Conservation (phyloP, 2,797 vertebrate species). For the Onychomys torridus region DNA sequence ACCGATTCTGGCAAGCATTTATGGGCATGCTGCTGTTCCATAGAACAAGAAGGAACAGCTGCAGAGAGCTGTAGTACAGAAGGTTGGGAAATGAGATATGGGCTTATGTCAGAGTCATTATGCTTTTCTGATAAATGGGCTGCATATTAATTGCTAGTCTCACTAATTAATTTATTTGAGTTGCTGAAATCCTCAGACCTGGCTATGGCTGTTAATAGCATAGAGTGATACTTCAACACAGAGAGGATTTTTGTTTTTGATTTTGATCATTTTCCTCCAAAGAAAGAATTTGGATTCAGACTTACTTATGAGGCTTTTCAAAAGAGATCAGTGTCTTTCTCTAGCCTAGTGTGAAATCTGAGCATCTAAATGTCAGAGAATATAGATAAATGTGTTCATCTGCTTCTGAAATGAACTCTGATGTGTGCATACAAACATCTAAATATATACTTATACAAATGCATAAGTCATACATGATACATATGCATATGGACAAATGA, state of each 20-base stretch:
- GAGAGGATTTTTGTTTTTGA: not conserved
- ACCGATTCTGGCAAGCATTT: not conserved
- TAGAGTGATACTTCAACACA: conserved; percentile 29
- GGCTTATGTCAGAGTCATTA: conserved; percentile 82
- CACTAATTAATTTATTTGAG: conserved; percentile 82
- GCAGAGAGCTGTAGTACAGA: conserved; percentile 70
- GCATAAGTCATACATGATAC: not conserved
- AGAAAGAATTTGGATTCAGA: not conserved
- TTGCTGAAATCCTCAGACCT: conserved; percentile 67
- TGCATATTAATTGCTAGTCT: conserved; percentile 79
- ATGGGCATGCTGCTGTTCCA: not conserved
- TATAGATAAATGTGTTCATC: not conserved
- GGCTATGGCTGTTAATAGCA: conserved; percentile 2
- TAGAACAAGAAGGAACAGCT: conserved; percentile 75
- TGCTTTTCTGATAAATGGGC: conserved; percentile 82
- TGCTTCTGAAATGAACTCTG: conserved; percentile 10
- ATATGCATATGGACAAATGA: not conserved
- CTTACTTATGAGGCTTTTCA: not conserved
- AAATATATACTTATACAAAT: not conserved
- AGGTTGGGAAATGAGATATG: conserved; percentile 79
- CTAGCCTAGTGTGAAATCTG: not conserved
- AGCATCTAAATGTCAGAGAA: not conserved
- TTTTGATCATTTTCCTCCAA: not conserved
- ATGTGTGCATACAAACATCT: not conserved
- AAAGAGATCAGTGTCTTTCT: not conserved